Base-by-base conservation (phyloP, 2,888 invertebrate genomes). In the Meteorus cinctellus region DNA sequence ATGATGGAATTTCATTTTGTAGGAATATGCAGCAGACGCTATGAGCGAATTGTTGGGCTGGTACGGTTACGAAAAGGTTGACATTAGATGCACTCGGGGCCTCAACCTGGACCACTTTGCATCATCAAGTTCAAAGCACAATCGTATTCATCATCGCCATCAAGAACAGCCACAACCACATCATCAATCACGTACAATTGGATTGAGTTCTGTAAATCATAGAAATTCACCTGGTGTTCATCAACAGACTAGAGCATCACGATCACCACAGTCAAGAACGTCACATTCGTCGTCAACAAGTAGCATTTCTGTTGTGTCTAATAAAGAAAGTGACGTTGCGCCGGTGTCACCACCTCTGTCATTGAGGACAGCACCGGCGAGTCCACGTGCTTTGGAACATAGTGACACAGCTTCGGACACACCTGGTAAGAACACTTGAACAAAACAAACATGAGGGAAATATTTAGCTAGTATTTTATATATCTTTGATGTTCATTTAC, bases 41-140 rank as follows among this genome's bases (percentile, higher is more conserved):
- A 97, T 97, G 96, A 97, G 96, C 87, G 97, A 97, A 90, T 91
- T 97, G 78, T 92, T 97, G 31, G 96, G 97, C 62, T 96, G 96
- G 96, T 97, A 97, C 90, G 97, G 97, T 1, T 97, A 97, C 88
- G 94, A 94, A 78, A 93, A 93, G 82, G 91, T 93, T 72, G 95
- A 94, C 90, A 91, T 94, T 45, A 90, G 93, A 71, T 94, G 93
- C 85, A 91, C 93, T 10, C 90, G 92, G 70, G 91, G 93, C 34
- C 87, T 90, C 36, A 89, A 89, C 81, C 85, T 90, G 76, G 89
- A 89, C 77, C 90, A 89, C 76, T 91, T 83, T 84, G 90, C 85
- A 77, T 86, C 88, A 14, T 75, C 82, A 51, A 73, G 75, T 66
- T 67, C 85, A 62, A 87, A 81, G 63, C 80, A 81, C 74, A 19